Evolutionary conservation across 2,888 invertebrate genomes (phyloP), one percentile per base, ranked within the genome.

Genomic region (Stratiomys singularior): DNA sequence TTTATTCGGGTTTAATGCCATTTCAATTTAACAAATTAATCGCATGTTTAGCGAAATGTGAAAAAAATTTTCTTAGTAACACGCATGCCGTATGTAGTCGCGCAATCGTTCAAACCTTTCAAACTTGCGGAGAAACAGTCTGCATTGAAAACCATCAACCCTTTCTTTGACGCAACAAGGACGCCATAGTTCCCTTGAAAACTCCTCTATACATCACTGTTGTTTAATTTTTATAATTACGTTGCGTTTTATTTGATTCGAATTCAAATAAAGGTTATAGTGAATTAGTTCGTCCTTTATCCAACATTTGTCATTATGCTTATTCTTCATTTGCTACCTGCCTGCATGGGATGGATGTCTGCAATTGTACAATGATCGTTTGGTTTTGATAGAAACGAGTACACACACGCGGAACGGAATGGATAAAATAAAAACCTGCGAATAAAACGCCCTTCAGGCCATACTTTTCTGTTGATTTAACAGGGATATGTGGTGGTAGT

Each of bases 141-240:
- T 37, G 2, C 28, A 37, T 66, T 66, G 27, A 13, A 30, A 64
- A 30, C 18, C 18, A 25, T 25, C 25, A 69, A 69, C 69, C 69
- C 69, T 46, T 69, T 21, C 27, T 27, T 37, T 21, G 9, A 18
- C 28, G 25, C 69, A 60, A 60, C 4, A 27, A 69, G 69, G 69
- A 69, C 46, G 69, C 69, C 46, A 46, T 18, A 44, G 23, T 18
- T 47, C 69, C 23, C 52, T 52, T 52, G n/a, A 52, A 52, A 69
- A 18, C 21, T 23, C 30, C 58, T 28, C 23, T 58, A 21, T 76
- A 3, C 76, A 44, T 76, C 15, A 47, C 60, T 63, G 76, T 76
- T 76, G 64, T 76, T 64, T 76, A 76, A 76, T 76, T 76, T 76
- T 76, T 76, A 64, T 76, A 76, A 76, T 76, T 64, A 76, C 76